Conservation (phyloP, 2,113 vertebrate genomes). For the Lota lota region DNA sequence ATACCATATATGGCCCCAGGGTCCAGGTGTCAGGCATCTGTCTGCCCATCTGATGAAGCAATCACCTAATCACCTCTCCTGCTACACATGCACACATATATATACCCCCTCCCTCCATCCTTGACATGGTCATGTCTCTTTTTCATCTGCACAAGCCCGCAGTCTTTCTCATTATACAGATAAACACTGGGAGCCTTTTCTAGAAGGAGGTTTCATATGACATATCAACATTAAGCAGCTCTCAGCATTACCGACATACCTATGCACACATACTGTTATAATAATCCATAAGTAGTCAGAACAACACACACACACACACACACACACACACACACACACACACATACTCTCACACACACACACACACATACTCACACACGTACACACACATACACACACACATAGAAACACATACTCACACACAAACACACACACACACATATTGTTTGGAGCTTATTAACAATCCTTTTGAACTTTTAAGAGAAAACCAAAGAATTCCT, state of each 20-base stretch:
- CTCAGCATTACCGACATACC: background rate
- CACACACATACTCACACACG: background rate
- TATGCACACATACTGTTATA: background rate
- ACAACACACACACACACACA: background rate
- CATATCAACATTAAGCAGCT: background rate
- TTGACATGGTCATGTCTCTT: background rate
- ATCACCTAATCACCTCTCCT: background rate
- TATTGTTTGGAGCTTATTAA: no score
- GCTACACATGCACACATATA: background rate
- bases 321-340: background rate
- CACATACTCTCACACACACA: background rate
- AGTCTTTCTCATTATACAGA: background rate
- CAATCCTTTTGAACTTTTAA: no score
- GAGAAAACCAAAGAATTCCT: no score
- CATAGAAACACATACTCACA: background rate
- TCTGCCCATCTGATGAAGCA: slow-evolving; percentile 35
- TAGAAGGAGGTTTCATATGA: background rate
- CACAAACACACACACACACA: no score
- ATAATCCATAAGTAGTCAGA: background rate
- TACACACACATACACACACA: background rate
- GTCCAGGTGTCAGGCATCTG: slow-evolving; percentile 39
- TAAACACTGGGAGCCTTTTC: background rate
- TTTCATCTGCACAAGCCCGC: background rate
- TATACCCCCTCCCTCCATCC: background rate
- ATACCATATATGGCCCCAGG: slow-evolving; percentile 33